Percentiles rank a stretch among this genome's conserved stretches.
Evolutionary conservation across 2,113 vertebrate species (phyloP).

Genomic region (Cairina moschata): DNA sequence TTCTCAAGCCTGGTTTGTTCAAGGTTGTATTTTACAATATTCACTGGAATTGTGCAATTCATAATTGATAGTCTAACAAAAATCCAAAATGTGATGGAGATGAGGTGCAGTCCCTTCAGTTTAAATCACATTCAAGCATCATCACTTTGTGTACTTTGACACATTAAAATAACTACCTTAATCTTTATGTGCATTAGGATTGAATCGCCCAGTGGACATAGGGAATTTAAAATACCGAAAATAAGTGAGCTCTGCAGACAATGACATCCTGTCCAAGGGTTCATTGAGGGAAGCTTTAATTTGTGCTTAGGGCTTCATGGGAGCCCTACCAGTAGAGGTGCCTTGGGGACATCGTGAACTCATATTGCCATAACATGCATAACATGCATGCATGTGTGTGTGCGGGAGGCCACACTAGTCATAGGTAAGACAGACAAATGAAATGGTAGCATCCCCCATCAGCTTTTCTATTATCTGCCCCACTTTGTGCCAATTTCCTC

Average conservation of each 20-base stretch:
- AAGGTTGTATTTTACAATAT: not conserved
- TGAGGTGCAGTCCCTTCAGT: not conserved
- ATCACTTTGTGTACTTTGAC: not conserved
- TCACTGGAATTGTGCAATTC: not conserved
- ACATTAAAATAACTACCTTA: not conserved
- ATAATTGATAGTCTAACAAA: not conserved
- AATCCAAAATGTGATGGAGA: not conserved
- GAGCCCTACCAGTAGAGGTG: not conserved
- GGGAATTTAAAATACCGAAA: not conserved
- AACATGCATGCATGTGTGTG: not conserved
- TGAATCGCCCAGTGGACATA: not conserved
- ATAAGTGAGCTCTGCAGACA: not conserved
- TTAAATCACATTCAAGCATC: not conserved
- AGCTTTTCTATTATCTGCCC: constrained; percentile 71
- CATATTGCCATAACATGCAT: not conserved
- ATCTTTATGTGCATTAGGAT: not conserved
- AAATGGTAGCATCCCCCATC: constrained; percentile 34
- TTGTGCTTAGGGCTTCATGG: not conserved
- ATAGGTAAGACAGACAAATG: constrained; percentile 58
- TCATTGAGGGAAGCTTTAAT: constrained; percentile 22
- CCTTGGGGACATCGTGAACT: not conserved
- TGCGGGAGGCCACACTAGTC: not conserved
- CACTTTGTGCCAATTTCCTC: constrained; percentile 74
- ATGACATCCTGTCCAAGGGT: not conserved
- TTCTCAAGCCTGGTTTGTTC: not conserved